Evolutionary conservation across 2,888 invertebrate genomes (phyloP).

Genomic region (Ichneumon xanthorius): DNA sequence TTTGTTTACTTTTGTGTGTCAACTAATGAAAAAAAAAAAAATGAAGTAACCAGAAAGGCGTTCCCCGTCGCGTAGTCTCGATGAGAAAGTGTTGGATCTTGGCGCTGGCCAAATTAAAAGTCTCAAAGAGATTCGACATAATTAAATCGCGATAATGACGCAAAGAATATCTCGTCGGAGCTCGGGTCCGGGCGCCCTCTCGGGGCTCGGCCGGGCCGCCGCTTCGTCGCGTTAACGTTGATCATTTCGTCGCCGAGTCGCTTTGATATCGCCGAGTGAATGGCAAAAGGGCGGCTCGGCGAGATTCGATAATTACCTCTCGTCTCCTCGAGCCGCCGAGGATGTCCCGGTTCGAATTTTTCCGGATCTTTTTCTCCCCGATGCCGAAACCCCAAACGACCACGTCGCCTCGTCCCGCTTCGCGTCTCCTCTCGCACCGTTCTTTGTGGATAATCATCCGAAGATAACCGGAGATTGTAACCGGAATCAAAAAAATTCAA

Average conservation of each 20-base stretch:
- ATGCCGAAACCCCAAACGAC: conserved; percentile 1
- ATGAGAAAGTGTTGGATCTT: conserved; percentile 36
- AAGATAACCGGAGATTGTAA: not conserved
- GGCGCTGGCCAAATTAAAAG: conserved; percentile 76
- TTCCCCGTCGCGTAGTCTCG: not conserved
- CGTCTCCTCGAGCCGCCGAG: conserved; percentile 57
- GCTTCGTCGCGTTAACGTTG: conserved; percentile 72
- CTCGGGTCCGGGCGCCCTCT: conserved; percentile 21
- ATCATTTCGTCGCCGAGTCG: conserved; percentile 76
- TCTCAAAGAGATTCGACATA: conserved; percentile 81
- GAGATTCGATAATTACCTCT: conserved; percentile 76
- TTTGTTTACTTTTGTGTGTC: conserved; percentile 52
- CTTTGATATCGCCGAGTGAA: conserved; percentile 75
- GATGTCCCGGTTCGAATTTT: not conserved
- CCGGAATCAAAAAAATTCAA: not conserved
- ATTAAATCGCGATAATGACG: conserved; percentile 82
- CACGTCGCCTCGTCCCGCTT: conserved; percentile 1
- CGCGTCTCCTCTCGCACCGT: not conserved
- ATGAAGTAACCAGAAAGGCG: conserved; percentile 15
- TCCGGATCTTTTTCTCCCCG: conserved; percentile 52
- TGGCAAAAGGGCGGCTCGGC: conserved; percentile 68
- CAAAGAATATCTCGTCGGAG: conserved; percentile 77
- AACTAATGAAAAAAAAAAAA: conserved; percentile 38
- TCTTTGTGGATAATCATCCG: not conserved
- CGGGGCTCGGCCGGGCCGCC: conserved; percentile 66